phyloP scores from a whole-genome alignment of 2,888 invertebrate species.

The Thyatira batis region DNA sequence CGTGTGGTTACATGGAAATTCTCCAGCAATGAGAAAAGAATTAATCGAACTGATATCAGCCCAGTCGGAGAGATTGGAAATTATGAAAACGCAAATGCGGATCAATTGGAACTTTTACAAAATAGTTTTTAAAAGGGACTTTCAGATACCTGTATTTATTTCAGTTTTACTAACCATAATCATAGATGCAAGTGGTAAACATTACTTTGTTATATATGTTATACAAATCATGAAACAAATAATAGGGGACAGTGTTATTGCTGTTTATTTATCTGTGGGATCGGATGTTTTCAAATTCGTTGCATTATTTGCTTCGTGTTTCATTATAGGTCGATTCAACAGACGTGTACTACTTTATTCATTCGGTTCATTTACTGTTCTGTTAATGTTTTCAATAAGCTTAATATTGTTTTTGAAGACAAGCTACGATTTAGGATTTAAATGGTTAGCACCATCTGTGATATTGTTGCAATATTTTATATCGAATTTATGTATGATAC shows the following conservation, averaged over 20 bases:
- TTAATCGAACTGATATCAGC: constrained; percentile 29
- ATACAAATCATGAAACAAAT: constrained; percentile 43
- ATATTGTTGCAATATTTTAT: constrained; percentile 38
- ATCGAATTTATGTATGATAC: constrained; percentile 36
- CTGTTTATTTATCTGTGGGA: constrained; percentile 40
- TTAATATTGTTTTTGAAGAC: constrained; percentile 30
- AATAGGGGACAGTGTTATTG: constrained; percentile 31
- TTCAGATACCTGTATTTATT: too few species aligned
- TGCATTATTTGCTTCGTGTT: constrained; percentile 31
- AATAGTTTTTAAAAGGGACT: too few species aligned
- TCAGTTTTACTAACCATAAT: constrained; percentile 32
- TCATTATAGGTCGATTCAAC: constrained; percentile 31
- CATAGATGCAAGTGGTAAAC: constrained; percentile 42
- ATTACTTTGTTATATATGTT: constrained; percentile 41
- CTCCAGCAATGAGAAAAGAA: constrained; percentile 28
- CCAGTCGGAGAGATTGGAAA: constrained; percentile 27
- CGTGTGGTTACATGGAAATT: constrained; percentile 38
- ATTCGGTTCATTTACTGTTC: constrained; percentile 28
- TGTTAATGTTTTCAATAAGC: constrained; percentile 38
- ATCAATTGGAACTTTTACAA: too few species aligned
- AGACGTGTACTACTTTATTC: constrained; percentile 40
- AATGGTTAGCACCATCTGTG: constrained; percentile 37
- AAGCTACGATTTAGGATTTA: constrained; percentile 9
- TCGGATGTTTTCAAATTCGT: constrained; percentile 35
- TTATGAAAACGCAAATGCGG: too few species aligned